A percentile compares a stretch with the other conserved stretches of the same genome.
Evolutionary conservation across 2,888 invertebrate genomes (phyloP).

Genomic region (Mystacides longicornis): DNA sequence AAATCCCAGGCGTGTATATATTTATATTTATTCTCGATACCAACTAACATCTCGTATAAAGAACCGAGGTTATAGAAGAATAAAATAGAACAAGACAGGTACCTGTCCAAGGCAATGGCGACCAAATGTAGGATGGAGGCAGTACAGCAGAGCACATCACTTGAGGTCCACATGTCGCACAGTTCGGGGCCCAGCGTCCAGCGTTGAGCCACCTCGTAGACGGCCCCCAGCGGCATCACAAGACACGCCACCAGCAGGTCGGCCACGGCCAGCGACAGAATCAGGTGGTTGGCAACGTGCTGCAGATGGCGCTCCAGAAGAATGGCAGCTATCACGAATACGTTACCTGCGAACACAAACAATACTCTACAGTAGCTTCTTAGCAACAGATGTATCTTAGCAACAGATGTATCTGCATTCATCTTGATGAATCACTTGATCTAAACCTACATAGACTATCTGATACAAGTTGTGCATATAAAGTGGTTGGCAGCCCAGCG

Average conservation of each 20-base stretch:
- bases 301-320: slow-evolving; percentile 79
- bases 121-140: slow-evolving; percentile 76
- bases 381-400: no score
- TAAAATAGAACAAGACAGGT: slow-evolving; percentile 25
- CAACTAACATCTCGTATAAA: no score
- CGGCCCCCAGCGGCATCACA: slow-evolving; percentile 70
- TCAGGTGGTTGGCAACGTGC: slow-evolving; percentile 84
- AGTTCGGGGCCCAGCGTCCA: slow-evolving; percentile 82
- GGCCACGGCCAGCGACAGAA: slow-evolving; percentile 83
- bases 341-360: slow-evolving; percentile 64
- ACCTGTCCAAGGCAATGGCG: slow-evolving; percentile 77
- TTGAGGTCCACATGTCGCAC: slow-evolving; percentile 92
- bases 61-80: no score
- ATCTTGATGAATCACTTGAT: no score
- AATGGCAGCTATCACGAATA: slow-evolving; percentile 91
- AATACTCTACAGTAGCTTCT: no score
- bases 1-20: no score
- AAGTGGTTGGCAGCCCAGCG: no score
- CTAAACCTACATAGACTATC: no score
- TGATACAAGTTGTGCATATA: no score
- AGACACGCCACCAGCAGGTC: slow-evolving; percentile 83
- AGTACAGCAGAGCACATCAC: slow-evolving; percentile 86
- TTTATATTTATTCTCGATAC: no score
- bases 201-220: slow-evolving; percentile 69
- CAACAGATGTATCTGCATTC: no score